These are phyloP conservation scores for Zoanthus sansibaricus DNA, from an alignment of 92 coral and sea anemone genomes.

Conservation along the genomic window DNA sequence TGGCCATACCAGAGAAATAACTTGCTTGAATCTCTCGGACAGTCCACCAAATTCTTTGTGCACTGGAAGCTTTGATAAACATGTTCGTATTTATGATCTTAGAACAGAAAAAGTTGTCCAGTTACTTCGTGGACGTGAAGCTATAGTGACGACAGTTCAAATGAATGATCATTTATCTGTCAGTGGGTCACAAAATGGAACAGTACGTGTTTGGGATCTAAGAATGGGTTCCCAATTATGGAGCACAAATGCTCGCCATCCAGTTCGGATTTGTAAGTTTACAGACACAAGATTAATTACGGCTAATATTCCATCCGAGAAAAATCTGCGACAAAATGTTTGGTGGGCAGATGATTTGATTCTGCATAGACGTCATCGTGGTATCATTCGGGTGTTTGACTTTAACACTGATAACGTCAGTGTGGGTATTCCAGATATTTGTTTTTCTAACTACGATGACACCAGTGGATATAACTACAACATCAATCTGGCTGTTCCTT, in stretches of 20 bases:
- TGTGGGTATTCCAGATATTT: conserved; percentile 87
- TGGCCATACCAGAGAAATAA: conserved; percentile 91
- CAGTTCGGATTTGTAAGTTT: conserved; percentile 83
- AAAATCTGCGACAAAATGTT: conserved; percentile 68
- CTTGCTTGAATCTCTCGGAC: conserved; percentile 81
- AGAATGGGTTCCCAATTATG: conserved; percentile 85
- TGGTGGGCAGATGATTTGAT: conserved; percentile 97
- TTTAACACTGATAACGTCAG: conserved; percentile 72
- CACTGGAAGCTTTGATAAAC: conserved; percentile 89
- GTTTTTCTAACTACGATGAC: conserved; percentile 89
- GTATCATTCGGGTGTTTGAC: conserved; percentile 79
- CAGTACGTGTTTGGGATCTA: conserved; percentile 91
- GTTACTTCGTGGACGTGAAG: conserved; percentile 85
- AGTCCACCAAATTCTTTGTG: conserved; percentile 74
- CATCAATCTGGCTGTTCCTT: conserved; percentile 88
- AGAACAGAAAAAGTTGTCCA: conserved; percentile 72
- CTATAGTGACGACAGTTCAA: conserved; percentile 85
- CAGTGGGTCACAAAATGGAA: conserved; percentile 94
- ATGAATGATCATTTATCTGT: conserved; percentile 95
- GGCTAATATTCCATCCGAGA: conserved; percentile 85
- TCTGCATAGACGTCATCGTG: conserved; percentile 92
- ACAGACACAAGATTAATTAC: conserved; percentile 72
- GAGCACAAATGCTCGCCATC: conserved; percentile 93
- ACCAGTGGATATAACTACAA: conserved; percentile 94
- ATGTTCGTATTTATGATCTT: conserved; percentile 91